A percentile compares a stretch with the other conserved stretches of the same genome.
Conservation (phyloP, 2,797 vertebrate species). For the Ambastaia sidthimunki region DNA sequence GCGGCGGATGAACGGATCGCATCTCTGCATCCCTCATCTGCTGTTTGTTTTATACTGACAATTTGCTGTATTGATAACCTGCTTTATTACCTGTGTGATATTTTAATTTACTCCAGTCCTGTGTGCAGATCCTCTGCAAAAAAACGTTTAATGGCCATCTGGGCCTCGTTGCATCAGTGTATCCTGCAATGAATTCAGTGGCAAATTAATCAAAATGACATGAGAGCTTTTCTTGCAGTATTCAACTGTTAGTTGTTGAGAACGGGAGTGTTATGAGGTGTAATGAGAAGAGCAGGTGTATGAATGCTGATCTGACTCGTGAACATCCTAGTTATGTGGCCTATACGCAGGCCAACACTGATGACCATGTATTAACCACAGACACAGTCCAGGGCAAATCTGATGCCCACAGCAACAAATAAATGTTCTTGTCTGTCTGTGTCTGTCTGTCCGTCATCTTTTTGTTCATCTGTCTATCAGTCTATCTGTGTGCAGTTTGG, state of each 20-base stretch:
- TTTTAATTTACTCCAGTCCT: neutral
- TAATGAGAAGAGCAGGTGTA: neutral
- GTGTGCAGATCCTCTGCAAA: neutral
- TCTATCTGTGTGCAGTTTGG: too few relatives aligned
- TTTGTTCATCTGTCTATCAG: too few relatives aligned
- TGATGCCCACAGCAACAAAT: too few relatives aligned
- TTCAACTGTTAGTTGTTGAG: neutral
- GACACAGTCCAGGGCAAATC: neutral
- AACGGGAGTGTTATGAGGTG: neutral
- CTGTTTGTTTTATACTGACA: neutral
- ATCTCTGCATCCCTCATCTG: slow-evolving; percentile 21
- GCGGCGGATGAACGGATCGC: neutral
- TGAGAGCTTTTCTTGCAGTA: neutral
- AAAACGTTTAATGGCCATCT: slow-evolving; percentile 3
- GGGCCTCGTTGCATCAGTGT: slow-evolving; percentile 12
- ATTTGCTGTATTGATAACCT: slow-evolving; percentile 9
- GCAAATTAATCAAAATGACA: slow-evolving; percentile 1
- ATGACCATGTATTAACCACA: neutral
- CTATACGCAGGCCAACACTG: slow-evolving; percentile 13
- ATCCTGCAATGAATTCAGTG: neutral
- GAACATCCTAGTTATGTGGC: slow-evolving; percentile 9
- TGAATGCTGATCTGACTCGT: neutral
- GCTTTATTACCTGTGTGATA: neutral
- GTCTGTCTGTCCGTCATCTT: neutral
- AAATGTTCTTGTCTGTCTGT: slow-evolving; percentile 1